phyloP scores from a whole-genome alignment of 1,140 invertebrate genomes.

The Caenorhabditis latens region DNA sequence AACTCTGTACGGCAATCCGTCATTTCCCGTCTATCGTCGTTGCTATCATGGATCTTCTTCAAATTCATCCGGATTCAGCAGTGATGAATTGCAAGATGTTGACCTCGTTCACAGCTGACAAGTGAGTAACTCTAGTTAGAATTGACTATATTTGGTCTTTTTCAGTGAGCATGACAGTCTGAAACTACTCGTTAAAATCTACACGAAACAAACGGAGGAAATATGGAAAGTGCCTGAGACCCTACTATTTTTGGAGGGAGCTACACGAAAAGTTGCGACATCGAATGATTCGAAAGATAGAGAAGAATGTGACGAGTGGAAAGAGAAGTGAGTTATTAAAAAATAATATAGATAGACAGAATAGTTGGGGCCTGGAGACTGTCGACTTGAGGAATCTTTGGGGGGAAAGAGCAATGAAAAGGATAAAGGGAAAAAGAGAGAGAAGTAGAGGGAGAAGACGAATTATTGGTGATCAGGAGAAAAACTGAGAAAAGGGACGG shows the following conservation, averaged over 20 bases:
- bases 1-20: conserved; percentile 42
- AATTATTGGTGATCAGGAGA: too few relatives aligned
- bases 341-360: too few relatives aligned
- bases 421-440: too few relatives aligned
- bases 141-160: too few relatives aligned
- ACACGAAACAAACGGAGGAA: conserved; percentile 54
- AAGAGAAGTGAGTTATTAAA: conserved; percentile 52
- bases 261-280: conserved; percentile 20
- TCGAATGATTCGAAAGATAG: not conserved
- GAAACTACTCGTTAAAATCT: conserved; percentile 52
- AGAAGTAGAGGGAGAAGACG: too few relatives aligned
- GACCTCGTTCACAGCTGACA: conserved; percentile 26
- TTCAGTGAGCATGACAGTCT: conserved; percentile 50
- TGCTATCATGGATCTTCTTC: conserved; percentile 56
- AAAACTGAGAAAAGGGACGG: too few relatives aligned
- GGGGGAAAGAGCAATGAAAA: too few relatives aligned
- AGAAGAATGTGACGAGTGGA: conserved; percentile 44
- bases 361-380: too few relatives aligned
- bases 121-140: not conserved
- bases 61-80: conserved; percentile 59
- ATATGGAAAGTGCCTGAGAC: conserved; percentile 59
- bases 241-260: conserved; percentile 50
- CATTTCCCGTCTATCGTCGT: conserved; percentile 60
- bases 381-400: too few relatives aligned
- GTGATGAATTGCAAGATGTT: conserved; percentile 53